Conservation (phyloP, 2,888 invertebrate genomes). For the Palloptera scutellata region DNA sequence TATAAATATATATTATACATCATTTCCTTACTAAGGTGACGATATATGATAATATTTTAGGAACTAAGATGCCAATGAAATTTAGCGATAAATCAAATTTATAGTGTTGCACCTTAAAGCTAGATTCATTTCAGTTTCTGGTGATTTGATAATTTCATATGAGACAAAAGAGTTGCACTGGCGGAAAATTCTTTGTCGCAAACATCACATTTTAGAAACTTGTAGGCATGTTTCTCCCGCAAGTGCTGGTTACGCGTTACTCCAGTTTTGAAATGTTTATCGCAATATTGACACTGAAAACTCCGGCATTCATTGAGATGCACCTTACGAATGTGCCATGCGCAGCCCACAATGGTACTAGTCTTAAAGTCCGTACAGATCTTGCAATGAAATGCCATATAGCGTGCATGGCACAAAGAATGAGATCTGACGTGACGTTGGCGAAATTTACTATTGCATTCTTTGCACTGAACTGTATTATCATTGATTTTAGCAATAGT, state of each 20-base stretch:
- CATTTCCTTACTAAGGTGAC: too few relatives aligned
- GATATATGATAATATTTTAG: too few relatives aligned
- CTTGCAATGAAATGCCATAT: slow-evolving; percentile 28
- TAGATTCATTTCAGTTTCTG: slow-evolving; percentile 29
- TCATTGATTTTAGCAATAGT: background rate
- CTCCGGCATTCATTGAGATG: slow-evolving; percentile 4
- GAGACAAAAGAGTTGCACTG: slow-evolving; percentile 22
- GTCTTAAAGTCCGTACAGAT: slow-evolving; percentile 17
- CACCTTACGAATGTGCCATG: slow-evolving; percentile 12
- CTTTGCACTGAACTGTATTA: slow-evolving; percentile 23
- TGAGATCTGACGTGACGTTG: slow-evolving; percentile 16
- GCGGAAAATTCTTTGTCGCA: slow-evolving; percentile 24
- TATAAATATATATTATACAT: too few relatives aligned
- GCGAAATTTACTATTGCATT: slow-evolving; percentile 16
- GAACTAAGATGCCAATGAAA: too few relatives aligned
- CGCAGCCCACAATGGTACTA: background rate
- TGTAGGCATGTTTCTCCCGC: slow-evolving; percentile 13
- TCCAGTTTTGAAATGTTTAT: background rate
- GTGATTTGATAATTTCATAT: slow-evolving; percentile 31
- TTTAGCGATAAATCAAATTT: too few relatives aligned
- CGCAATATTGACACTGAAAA: slow-evolving; percentile 29
- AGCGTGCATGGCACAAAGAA: slow-evolving; percentile 23
- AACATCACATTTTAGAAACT: slow-evolving; percentile 17
- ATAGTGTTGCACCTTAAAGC: too few relatives aligned
- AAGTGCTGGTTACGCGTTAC: slow-evolving; percentile 3